Base-by-base conservation (phyloP, 2,113 vertebrate species). In the Solea solea region DNA sequence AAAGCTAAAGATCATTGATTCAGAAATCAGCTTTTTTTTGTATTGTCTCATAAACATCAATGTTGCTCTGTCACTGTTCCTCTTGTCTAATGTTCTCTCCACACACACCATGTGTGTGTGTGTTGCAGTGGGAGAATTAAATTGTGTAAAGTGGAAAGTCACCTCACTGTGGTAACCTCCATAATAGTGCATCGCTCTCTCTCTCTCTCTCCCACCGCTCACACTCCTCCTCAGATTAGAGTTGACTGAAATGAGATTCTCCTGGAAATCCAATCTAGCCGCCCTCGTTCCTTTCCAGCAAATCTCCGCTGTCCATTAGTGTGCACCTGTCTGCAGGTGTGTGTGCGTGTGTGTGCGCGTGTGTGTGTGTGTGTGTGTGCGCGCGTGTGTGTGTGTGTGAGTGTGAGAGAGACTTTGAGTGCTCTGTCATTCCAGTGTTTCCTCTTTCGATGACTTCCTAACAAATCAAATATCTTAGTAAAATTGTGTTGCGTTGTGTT, bases 191-290 rank as follows among this genome's bases (percentile, higher is more conserved):
- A 34, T 13, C 13, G 10, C 14, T 25, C 42, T 39, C 10, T 27
- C 41, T 14, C 56, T n/a, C 11, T 1, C 64, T 34, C 46, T 8
- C 25, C 9, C 53, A 34, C 27, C 53, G 9, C 14, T 8, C 54
- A 56, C 54, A 39, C 55, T 21, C 21, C 25, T 40, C 54, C 54
- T 62, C 55, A 72, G 69, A 77, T 84, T 77, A 69, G 74, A 69
- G 45, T 48, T 74, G 72, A 77, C 82, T 66, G 82, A 75, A 84
- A 84, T 84, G 55, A 77, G 79, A 80, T 82, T 82, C 59, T 59
- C 44, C 68, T 78, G 80, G 82, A 82, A 85, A 87, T 74, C 73
- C 85, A 87, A 85, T 87, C 79, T 74, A 52, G 75, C 65, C 53
- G 0, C 27, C 64, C 54, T 84, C 72, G 54, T 69, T 72, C 58